Conservation (phyloP, 1,140 invertebrate genomes). For the Drosophila truncata region DNA sequence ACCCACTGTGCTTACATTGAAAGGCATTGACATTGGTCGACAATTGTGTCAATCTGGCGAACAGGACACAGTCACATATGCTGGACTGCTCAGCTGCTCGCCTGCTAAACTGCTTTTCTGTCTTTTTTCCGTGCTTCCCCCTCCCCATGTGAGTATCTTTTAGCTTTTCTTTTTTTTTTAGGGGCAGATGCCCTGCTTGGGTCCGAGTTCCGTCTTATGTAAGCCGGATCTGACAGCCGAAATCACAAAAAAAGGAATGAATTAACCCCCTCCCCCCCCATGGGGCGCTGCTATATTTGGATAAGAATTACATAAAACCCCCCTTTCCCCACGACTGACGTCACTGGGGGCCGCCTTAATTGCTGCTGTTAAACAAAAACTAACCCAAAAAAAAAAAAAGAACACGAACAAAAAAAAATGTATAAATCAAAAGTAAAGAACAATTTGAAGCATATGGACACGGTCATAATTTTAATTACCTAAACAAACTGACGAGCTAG, state of each 20-base stretch:
- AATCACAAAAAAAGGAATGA: slow-evolving; percentile 32
- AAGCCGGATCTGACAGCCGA: slow-evolving; percentile 45
- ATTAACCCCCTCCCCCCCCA: slow-evolving; percentile 13
- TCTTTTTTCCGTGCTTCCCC: neutral
- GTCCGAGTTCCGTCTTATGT: slow-evolving; percentile 38
- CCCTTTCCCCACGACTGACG: slow-evolving; percentile 40
- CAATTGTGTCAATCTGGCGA: slow-evolving; percentile 73
- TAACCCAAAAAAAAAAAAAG: neutral
- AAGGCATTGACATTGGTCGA: slow-evolving; percentile 80
- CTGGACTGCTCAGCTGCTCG: slow-evolving; percentile 44
- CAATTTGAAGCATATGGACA: slow-evolving; percentile 29
- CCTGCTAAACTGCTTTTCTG: slow-evolving; percentile 23
- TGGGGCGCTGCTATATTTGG: slow-evolving; percentile 12
- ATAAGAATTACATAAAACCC: slow-evolving; percentile 35
- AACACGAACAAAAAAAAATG: neutral
- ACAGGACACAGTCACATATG: slow-evolving; percentile 52
- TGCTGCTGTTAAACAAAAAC: slow-evolving; percentile 35
- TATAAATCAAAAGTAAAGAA: slow-evolving; percentile 50
- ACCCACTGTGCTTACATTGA: slow-evolving; percentile 45
- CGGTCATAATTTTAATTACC: slow-evolving; percentile 77
- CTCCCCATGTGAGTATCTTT: slow-evolving; percentile 4
- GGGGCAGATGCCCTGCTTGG: neutral
- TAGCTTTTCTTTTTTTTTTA: neutral
- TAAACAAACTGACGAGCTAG: slow-evolving; percentile 72
- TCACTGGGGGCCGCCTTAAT: slow-evolving; percentile 44